Conservation (phyloP, 2,888 invertebrate species). For the Eristalis pertinax region DNA sequence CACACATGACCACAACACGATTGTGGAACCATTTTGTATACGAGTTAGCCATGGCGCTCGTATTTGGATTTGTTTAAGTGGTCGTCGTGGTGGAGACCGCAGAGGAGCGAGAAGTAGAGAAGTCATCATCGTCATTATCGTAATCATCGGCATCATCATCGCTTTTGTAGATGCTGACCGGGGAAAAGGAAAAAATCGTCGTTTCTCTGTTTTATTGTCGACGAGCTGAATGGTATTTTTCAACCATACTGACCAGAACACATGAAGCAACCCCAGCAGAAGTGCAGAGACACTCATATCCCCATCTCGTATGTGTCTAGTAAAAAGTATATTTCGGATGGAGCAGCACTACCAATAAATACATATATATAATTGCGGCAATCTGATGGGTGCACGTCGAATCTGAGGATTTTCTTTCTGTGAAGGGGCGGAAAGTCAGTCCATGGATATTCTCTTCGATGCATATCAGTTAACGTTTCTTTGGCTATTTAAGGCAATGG, state of each 20-base stretch:
- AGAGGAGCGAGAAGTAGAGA: neutral
- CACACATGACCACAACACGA: constrained; percentile 7
- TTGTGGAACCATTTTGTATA: constrained; percentile 35
- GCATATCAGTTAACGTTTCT: constrained; percentile 36
- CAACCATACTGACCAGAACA: neutral
- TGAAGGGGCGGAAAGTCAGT: neutral
- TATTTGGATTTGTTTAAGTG: constrained; percentile 47
- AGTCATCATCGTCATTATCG: constrained; percentile 29
- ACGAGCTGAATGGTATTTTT: constrained; percentile 53
- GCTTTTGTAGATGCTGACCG: neutral
- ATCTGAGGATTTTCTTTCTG: neutral
- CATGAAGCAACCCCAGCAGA: neutral
- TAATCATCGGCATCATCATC: neutral
- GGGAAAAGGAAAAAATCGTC: constrained; percentile 16
- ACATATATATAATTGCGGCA: no score
- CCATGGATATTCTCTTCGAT: neutral
- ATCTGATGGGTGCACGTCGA: neutral
- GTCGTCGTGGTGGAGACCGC: constrained; percentile 16
- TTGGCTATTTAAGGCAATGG: constrained; percentile 55
- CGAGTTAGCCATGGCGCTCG: constrained; percentile 11
- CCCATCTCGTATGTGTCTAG: neutral
- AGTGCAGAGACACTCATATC: neutral
- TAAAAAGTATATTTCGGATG: neutral
- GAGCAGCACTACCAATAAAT: neutral
- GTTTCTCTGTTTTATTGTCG: constrained; percentile 51